Base-by-base conservation (phyloP, 2,797 vertebrate species). In the Danio albolineatus region DNA sequence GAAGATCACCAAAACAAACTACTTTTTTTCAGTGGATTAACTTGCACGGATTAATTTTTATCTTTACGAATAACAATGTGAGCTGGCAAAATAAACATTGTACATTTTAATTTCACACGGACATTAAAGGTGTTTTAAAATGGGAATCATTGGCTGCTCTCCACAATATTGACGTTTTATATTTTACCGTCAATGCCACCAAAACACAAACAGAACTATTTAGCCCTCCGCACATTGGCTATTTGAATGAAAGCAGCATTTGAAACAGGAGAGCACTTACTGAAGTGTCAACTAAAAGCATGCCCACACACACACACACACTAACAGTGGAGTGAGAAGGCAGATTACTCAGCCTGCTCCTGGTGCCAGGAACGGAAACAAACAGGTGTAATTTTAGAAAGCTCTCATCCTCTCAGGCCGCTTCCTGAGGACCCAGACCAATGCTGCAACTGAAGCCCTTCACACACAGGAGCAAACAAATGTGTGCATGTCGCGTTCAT, bases 331-430 rank as follows among this genome's bases (percentile, higher is more conserved):
- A 85, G 88, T 89, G 88, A 90, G 87, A 87, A 90, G 87, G 89
- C 88, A 89, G 87, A 92, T 91, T 89, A 89, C 89, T 88, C 80
- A 46, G 70, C 82, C 82, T 67, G 83, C 73, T 78, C 80, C 86
- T 80, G 80, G 82, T 92, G 90, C 89, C 92, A 90, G 84, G 85
- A 84, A 83, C 81, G 59, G 88, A 92, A 92, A 89, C 88, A 90
- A 90, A 90, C 91, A 90, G 81, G 87, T 91, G 87, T 93, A 92
- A 93, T 92, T 94, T 91, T 92, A 94, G 91, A 92, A 84, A 82
- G 77, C 84, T 59, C 88, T 87, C 87, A 87, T 76, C 69, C 78
- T 69, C 78, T 81, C 73, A 62, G 61, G 73, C 69, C 71, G 80
- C 87, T 88, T 89, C 85, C 87, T 88, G 82, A 82, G 72, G 75